A percentile compares a stretch with the other conserved stretches of the same genome.
These are phyloP conservation scores for Geotria australis DNA, from an alignment of 2,797 vertebrate genomes.

Conservation along the genomic window DNA sequence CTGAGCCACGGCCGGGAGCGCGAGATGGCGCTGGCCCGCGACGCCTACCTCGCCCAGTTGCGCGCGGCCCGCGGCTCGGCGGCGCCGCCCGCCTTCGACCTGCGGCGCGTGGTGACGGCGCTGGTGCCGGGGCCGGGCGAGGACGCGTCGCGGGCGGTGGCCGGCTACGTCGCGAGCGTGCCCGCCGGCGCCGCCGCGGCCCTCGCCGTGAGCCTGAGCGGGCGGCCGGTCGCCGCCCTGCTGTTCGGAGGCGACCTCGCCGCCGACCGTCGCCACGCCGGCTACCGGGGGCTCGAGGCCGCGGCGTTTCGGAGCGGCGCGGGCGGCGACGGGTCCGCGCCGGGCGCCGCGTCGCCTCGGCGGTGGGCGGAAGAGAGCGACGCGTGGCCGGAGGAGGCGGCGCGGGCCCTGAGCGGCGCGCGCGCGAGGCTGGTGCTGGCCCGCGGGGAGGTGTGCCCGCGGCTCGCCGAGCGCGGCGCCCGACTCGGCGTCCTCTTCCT, in stretches of 20 bases:
- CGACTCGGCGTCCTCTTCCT: too few relatives aligned
- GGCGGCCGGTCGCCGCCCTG: not conserved
- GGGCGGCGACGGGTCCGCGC: too few relatives aligned
- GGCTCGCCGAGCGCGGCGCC: too few relatives aligned
- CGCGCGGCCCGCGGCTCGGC: not conserved
- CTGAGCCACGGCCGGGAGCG: not conserved
- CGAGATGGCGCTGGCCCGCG: not conserved
- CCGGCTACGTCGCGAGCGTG: not conserved
- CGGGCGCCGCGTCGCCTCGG: too few relatives aligned
- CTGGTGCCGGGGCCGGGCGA: not conserved
- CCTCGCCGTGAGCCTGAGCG: not conserved
- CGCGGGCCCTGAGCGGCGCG: too few relatives aligned
- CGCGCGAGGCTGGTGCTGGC: too few relatives aligned
- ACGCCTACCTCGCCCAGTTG: not conserved
- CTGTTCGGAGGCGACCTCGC: not conserved
- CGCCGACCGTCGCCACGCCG: not conserved
- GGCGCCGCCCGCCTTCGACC: not conserved
- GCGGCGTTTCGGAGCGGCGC: too few relatives aligned
- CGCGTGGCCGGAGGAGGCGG: too few relatives aligned
- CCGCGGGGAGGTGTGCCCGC: too few relatives aligned
- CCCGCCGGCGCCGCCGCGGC: not conserved
- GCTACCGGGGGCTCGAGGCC: not conserved
- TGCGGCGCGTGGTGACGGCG: not conserved
- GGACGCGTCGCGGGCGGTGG: not conserved
- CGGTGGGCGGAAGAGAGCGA: too few relatives aligned